Conservation (phyloP, 2,888 invertebrate species). For the Cylindroiulus punctatus region DNA sequence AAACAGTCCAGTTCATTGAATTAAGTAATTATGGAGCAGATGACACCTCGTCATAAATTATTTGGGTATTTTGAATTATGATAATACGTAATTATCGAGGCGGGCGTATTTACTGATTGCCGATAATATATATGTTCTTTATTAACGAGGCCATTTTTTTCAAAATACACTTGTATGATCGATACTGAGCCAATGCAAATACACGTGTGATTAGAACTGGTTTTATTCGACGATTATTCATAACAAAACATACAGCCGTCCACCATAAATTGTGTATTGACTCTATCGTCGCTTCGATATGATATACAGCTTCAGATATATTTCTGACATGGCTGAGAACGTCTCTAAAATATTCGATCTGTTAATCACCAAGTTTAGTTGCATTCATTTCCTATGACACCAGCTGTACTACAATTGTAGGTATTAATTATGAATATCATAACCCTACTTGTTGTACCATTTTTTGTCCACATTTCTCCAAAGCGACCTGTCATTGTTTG, state of each 20-base stretch:
- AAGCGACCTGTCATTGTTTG: constrained; percentile 8
- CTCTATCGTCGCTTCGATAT: not conserved
- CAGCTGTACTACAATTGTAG: not conserved
- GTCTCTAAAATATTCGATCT: not conserved
- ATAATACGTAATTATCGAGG: not conserved
- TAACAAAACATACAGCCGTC: not conserved
- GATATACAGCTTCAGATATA: not conserved
- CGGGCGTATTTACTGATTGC: not conserved
- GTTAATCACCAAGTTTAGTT: not conserved
- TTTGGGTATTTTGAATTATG: not conserved
- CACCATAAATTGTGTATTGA: not conserved
- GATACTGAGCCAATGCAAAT: not conserved
- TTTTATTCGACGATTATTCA: not conserved
- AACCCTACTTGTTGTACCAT: not conserved
- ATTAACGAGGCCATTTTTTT: not conserved
- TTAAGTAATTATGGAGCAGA: not conserved
- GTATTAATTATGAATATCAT: not conserved
- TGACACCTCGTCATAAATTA: not conserved
- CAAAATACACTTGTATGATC: not conserved
- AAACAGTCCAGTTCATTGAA: not conserved
- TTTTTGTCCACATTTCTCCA: not conserved
- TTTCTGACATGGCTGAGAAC: constrained; percentile 2
- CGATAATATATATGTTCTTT: not conserved
- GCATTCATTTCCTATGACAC: not conserved
- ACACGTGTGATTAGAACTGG: not conserved